phyloP scores from a whole-genome alignment of 2,888 invertebrate species.

The Trichacis sp. region DNA sequence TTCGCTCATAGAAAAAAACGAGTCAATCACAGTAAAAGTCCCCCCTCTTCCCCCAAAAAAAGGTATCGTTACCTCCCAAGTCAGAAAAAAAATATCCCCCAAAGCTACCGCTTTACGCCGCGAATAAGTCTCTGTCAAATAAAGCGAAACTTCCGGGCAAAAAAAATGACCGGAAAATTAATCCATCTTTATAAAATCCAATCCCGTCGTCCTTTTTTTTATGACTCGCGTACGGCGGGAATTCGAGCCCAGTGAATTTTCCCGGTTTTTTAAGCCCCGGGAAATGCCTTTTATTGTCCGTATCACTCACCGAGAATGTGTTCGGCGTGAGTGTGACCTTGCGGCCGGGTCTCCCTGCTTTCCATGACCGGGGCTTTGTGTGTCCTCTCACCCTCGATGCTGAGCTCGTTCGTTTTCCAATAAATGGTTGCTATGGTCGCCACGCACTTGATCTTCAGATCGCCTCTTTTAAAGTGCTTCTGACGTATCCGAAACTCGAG shows the following conservation, averaged over 20 bases:
- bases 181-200: background rate
- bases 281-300: background rate
- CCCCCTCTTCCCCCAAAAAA: too few species aligned
- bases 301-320: slow-evolving; percentile 76
- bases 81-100: too few species aligned
- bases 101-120: too few species aligned
- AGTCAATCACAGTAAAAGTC: too few species aligned
- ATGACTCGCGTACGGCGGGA: too few species aligned
- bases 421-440: slow-evolving; percentile 89
- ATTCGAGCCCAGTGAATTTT: background rate
- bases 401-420: slow-evolving; percentile 89
- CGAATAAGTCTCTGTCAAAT: too few species aligned
- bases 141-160: background rate
- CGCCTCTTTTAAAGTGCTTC: slow-evolving; percentile 86
- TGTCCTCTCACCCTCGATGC: slow-evolving; percentile 82
- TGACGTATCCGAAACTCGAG: slow-evolving; percentile 85
- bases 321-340: slow-evolving; percentile 76
- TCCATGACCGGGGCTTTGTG: slow-evolving; percentile 79
- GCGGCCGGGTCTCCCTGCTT: slow-evolving; percentile 78
- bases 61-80: too few species aligned
- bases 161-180: background rate
- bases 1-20: too few species aligned
- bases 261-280: background rate
- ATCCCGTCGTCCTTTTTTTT: background rate
- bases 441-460: slow-evolving; percentile 89